A percentile compares a stretch with the other conserved stretches of the same genome.
Evolutionary conservation across 2,888 invertebrate species (phyloP).

Genomic region (Antitype chi): DNA sequence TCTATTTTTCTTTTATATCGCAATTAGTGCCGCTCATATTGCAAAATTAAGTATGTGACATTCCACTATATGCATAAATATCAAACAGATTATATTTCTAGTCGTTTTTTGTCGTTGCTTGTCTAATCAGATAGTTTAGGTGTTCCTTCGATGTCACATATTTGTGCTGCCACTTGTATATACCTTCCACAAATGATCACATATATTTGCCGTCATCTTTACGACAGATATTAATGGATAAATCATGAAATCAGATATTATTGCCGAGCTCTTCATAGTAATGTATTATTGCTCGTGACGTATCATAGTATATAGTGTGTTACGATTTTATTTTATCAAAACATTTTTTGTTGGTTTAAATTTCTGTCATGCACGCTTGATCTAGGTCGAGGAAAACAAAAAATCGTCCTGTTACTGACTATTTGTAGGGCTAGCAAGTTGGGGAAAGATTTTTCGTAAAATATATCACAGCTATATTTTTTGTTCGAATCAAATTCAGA

Average conservation of each 20-base stretch:
- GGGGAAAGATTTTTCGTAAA: background rate
- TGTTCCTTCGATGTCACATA: no score
- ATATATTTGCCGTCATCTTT: no score
- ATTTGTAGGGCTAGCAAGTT: background rate
- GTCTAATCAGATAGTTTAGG: no score
- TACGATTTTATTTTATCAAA: background rate
- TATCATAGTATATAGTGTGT: background rate
- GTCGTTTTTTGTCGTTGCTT: no score
- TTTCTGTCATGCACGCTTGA: background rate
- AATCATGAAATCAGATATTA: background rate
- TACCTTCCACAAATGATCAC: no score
- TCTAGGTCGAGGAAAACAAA: background rate
- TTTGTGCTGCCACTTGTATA: no score
- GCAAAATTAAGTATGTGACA: no score
- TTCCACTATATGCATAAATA: no score
- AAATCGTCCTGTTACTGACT: background rate
- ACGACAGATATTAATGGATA: no score
- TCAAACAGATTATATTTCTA: no score
- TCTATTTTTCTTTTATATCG: background rate
- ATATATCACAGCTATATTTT: background rate
- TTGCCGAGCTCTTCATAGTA: background rate
- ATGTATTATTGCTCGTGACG: background rate
- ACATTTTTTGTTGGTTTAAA: background rate
- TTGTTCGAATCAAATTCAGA: constrained; percentile 9
- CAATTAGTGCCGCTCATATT: background rate